These are phyloP conservation scores for Schrankia costaestrigalis DNA, from an alignment of 2,888 invertebrate species.

Conservation along the genomic window DNA sequence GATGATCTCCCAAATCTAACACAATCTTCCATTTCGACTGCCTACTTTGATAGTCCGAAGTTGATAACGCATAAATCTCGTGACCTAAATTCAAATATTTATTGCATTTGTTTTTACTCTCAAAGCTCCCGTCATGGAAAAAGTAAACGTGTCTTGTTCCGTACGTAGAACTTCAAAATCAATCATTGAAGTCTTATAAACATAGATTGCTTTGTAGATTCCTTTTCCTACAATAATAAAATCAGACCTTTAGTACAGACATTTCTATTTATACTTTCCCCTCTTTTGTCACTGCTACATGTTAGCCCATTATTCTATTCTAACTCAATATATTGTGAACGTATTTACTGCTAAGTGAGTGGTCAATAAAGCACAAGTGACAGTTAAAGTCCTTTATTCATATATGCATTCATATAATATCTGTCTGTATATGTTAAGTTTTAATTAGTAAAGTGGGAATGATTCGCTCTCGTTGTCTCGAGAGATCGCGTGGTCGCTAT, in stretches of 20 bases:
- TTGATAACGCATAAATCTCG: too few species aligned
- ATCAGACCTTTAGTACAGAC: background rate
- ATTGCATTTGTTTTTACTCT: too few species aligned
- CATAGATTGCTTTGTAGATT: too few species aligned
- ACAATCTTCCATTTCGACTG: too few species aligned
- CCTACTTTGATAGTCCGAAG: too few species aligned
- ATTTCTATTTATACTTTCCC: slow-evolving; percentile 18
- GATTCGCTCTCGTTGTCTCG: slow-evolving; percentile 47
- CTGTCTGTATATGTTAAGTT: slow-evolving; percentile 19
- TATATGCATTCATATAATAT: slow-evolving; percentile 13
- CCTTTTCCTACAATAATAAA: too few species aligned
- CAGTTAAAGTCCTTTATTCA: slow-evolving; percentile 17
- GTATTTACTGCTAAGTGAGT: background rate
- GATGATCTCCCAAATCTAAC: too few species aligned
- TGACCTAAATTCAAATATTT: too few species aligned
- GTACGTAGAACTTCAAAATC: too few species aligned
- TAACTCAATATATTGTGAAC: slow-evolving; percentile 3
- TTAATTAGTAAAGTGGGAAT: slow-evolving; percentile 67
- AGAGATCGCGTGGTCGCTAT: slow-evolving; percentile 49
- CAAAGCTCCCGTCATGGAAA: too few species aligned
- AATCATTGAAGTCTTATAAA: too few species aligned
- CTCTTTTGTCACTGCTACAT: slow-evolving; percentile 15
- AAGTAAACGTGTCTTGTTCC: too few species aligned
- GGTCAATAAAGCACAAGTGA: slow-evolving; percentile 10
- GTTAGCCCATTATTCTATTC: slow-evolving; percentile 5